Percentiles rank a stretch among this genome's conserved stretches.
Conservation (phyloP, 1,140 invertebrate genomes). For the Drosophila teissieri region DNA sequence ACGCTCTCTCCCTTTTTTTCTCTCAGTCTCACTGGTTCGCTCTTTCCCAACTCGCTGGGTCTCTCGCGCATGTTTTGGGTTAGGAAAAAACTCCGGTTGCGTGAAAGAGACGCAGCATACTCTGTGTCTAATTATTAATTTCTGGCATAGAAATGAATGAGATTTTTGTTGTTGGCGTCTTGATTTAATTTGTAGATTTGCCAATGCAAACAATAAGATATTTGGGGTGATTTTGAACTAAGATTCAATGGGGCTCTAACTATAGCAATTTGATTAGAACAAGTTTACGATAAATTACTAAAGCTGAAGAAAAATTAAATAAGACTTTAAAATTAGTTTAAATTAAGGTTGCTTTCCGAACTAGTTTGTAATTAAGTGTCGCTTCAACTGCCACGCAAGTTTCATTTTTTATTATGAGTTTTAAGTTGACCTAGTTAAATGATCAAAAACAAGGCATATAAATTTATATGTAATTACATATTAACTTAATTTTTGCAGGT, state of each 20-base stretch:
- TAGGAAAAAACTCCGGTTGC: slow-evolving; percentile 25
- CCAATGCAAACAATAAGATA: slow-evolving; percentile 4
- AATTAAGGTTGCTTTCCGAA: background rate
- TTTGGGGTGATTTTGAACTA: background rate
- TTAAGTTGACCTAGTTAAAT: too few species aligned
- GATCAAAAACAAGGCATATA: too few species aligned
- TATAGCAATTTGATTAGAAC: background rate
- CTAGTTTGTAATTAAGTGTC: too few species aligned
- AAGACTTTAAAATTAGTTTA: background rate
- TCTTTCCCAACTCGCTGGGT: slow-evolving; percentile 7
- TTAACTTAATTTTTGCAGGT: too few species aligned
- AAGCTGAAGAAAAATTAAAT: background rate
- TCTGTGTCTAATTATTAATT: slow-evolving; percentile 40
- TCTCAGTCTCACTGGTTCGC: background rate
- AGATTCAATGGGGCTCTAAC: background rate
- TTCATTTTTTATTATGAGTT: too few species aligned
- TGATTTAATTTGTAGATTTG: slow-evolving; percentile 25
- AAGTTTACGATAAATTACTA: too few species aligned
- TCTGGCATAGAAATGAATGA: slow-evolving; percentile 34
- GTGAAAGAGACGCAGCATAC: slow-evolving; percentile 6
- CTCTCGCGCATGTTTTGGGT: slow-evolving; percentile 63
- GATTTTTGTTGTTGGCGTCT: slow-evolving; percentile 26
- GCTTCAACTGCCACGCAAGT: too few species aligned
- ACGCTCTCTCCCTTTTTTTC: background rate
- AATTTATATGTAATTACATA: too few species aligned